phyloP scores from a whole-genome alignment of 2,113 vertebrate species.

The Oreotrochilus melanogaster region DNA sequence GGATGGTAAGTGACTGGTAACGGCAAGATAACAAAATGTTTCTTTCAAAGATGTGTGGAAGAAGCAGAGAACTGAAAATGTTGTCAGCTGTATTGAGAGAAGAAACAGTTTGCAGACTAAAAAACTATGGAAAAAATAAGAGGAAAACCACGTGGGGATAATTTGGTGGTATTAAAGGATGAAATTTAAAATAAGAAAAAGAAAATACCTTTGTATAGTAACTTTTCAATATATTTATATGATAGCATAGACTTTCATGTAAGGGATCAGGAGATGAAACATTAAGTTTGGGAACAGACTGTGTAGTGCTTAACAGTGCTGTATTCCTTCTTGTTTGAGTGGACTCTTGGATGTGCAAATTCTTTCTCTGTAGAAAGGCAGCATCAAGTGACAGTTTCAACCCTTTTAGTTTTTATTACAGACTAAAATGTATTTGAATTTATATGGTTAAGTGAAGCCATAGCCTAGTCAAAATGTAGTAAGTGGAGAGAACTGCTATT shows the following conservation, averaged over 20 bases:
- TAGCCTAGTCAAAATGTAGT: neutral
- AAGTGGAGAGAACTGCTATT: neutral
- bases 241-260: neutral
- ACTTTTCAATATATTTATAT: neutral
- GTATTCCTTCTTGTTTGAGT: neutral
- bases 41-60: constrained; percentile 35
- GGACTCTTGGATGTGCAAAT: neutral
- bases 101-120: neutral
- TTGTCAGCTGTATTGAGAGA: constrained; percentile 9
- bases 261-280: neutral
- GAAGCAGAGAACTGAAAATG: neutral
- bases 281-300: neutral
- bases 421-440: neutral
- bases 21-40: constrained; percentile 21
- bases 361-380: neutral
- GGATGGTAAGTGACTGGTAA: constrained; percentile 25
- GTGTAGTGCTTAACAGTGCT: neutral
- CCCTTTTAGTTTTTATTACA: neutral
- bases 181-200: neutral
- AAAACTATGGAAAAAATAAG: neutral
- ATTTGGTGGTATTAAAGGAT: neutral
- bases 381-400: neutral
- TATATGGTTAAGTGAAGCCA: neutral
- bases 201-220: neutral
- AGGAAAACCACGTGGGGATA: neutral